Evolutionary conservation across 2,797 vertebrate species (phyloP), one percentile per base, ranked within the genome.

Genomic region (Lerista edwardsae): DNA sequence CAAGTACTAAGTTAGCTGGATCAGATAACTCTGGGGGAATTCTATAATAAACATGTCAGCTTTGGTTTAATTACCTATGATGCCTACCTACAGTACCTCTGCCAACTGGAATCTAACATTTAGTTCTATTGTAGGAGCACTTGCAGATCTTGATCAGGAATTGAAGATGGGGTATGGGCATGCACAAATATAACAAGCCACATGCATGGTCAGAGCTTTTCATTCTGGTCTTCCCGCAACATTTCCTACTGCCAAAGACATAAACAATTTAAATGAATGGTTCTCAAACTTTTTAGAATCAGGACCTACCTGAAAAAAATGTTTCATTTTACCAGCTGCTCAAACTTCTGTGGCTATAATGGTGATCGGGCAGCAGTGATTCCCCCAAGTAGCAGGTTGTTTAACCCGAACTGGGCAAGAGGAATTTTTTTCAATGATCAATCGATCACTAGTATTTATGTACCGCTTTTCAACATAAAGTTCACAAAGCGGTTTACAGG

Each of bases 11-110:
- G 73, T 88, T 90, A 92, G 51, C 64, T 84, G 80, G 79, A 86
- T 94, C 88, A 84, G 83, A 93, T 89, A 86, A 87, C 21, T 44
- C 23, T 92, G 71, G 81, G 91, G 92, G 83, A 77, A 86, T 65
- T 67, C 81, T 89, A 65, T 68, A 91, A 91, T 89, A 94, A 95
- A 89, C 83, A 94, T 89, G 74, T 93, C 82, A 69, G 80, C 73
- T 25, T 79, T 73, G 89, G 62, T 68, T 88, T 91, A 90, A 94
- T 91, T 91, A 86, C 39, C 90, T 90, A 36, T 74, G 89, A 91
- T 90, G 51, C 51, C 21, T 25, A 21, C n/a, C n/a, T n/a, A n/a
- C n/a, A n/a, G n/a, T 36, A 86, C 47, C 68, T 44, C 86, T 89
- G 68, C 91, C 90, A 94, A 5, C 81, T 90, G 41, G 72, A 59